phyloP scores from a whole-genome alignment of 1,140 invertebrate genomes.

The Aricia agestis region DNA sequence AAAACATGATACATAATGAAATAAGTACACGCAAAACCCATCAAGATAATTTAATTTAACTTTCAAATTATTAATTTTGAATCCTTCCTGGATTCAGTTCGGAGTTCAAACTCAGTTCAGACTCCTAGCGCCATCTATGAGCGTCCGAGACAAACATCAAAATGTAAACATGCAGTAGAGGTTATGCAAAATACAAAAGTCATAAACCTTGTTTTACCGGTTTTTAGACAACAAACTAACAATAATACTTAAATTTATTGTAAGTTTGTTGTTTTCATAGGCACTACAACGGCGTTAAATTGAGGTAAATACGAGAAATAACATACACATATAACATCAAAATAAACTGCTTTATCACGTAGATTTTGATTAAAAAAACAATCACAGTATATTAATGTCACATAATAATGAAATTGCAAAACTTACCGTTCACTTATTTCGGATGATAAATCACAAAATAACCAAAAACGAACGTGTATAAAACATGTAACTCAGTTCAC shows the following conservation, averaged over 20 bases:
- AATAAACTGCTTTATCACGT: not conserved
- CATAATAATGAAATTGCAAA: slow-evolving; percentile 9
- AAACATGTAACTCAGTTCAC: slow-evolving; percentile 63
- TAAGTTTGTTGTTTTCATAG: not conserved
- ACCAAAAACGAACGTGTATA: not conserved
- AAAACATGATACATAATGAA: no score
- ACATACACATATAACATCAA: not conserved
- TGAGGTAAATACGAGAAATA: not conserved
- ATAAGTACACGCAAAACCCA: no score
- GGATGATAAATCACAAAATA: not conserved
- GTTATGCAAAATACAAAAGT: slow-evolving; percentile 33
- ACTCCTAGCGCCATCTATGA: slow-evolving; percentile 49
- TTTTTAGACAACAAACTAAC: not conserved
- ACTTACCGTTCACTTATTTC: slow-evolving; percentile 17
- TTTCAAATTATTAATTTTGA: no score
- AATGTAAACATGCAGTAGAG: slow-evolving; percentile 28
- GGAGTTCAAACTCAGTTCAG: not conserved
- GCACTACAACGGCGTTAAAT: not conserved
- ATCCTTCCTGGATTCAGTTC: no score
- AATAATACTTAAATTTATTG: not conserved
- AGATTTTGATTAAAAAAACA: slow-evolving; percentile 18
- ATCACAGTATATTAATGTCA: slow-evolving; percentile 25
- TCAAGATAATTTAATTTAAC: no score
- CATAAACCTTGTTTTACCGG: not conserved
- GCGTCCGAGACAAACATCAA: not conserved